Conservation (phyloP, 2,888 invertebrate species). For the Orthonevra nobilis region DNA sequence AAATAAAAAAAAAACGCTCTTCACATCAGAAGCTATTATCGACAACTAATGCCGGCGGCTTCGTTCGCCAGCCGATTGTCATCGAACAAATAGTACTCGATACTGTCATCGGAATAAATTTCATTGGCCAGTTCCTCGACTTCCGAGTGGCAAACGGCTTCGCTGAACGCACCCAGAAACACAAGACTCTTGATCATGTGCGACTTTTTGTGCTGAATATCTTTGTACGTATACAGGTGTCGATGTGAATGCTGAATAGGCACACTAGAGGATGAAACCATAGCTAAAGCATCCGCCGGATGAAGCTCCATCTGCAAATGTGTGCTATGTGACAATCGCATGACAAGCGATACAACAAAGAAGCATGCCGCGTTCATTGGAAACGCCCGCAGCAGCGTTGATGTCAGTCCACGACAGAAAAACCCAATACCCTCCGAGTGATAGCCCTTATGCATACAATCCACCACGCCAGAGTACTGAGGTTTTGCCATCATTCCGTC, state of each 20-base stretch:
- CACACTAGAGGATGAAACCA: slow-evolving; percentile 43
- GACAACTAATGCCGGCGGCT: neutral
- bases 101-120: slow-evolving; percentile 71
- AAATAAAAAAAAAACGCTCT: no score
- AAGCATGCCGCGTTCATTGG: slow-evolving; percentile 96
- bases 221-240: slow-evolving; percentile 18
- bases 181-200: slow-evolving; percentile 73
- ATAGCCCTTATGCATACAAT: slow-evolving; percentile 88
- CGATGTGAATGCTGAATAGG: slow-evolving; percentile 13
- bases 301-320: slow-evolving; percentile 47
- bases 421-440: slow-evolving; percentile 86
- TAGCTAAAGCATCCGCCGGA: slow-evolving; percentile 42
- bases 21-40: no score
- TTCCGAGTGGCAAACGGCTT: slow-evolving; percentile 76
- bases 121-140: slow-evolving; percentile 75
- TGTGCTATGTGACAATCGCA: slow-evolving; percentile 76
- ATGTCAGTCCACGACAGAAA: slow-evolving; percentile 87
- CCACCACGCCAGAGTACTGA: slow-evolving; percentile 85
- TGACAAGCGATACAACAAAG: slow-evolving; percentile 90
- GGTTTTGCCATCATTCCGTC: slow-evolving; percentile 82
- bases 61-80: slow-evolving; percentile 58
- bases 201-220: slow-evolving; percentile 64
- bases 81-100: slow-evolving; percentile 71
- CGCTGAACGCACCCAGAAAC: slow-evolving; percentile 75
- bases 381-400: slow-evolving; percentile 92